Evolutionary conservation across 2,113 vertebrate genomes (phyloP).

Genomic region (Marmota monax): DNA sequence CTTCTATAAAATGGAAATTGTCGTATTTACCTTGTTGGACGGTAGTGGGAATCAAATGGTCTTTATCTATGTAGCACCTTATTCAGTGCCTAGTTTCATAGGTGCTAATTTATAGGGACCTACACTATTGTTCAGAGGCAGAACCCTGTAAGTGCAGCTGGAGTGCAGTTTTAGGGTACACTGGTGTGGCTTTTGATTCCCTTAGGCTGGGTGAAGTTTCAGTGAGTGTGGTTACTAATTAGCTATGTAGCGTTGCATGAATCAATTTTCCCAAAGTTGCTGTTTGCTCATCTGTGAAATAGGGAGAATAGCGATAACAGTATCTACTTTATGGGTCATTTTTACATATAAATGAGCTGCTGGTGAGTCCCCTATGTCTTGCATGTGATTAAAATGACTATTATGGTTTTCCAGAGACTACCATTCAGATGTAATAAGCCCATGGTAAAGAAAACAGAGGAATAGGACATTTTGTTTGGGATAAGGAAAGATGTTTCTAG

Average conservation of each 20-base stretch:
- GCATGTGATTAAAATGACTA: neutral
- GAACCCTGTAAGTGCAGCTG: neutral
- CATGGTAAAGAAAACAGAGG: neutral
- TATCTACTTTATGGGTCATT: neutral
- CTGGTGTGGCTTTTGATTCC: neutral
- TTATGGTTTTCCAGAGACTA: neutral
- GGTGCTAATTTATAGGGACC: neutral
- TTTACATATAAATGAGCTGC: neutral
- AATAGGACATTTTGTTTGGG: neutral
- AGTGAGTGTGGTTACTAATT: neutral
- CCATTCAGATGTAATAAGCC: neutral
- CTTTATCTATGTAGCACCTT: neutral
- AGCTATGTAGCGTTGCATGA: neutral
- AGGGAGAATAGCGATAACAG: neutral
- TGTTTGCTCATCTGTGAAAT: conserved; percentile 27
- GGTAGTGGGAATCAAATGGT: neutral
- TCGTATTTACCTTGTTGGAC: neutral
- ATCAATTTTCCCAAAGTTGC: neutral
- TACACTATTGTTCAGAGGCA: neutral
- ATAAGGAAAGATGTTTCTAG: neutral
- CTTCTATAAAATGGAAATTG: neutral
- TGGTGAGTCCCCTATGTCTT: neutral
- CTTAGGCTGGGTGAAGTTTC: neutral
- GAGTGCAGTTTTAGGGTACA: neutral
- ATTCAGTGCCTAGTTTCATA: neutral